A percentile compares a stretch with the other conserved stretches of the same genome.
phyloP scores from a whole-genome alignment of 1,140 invertebrate genomes.

The Drosophila sechellia region DNA sequence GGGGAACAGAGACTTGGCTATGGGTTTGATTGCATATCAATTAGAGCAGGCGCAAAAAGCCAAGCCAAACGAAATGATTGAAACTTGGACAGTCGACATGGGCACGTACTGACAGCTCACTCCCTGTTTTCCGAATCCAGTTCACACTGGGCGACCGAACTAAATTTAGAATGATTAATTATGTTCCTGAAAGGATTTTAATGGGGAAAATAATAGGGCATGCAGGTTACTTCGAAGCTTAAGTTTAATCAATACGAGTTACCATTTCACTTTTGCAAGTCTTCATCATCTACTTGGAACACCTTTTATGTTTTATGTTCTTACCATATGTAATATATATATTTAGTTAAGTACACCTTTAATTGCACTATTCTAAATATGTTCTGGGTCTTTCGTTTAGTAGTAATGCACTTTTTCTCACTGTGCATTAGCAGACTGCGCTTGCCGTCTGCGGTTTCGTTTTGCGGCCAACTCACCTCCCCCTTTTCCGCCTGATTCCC shows the following conservation, averaged over 20 bases:
- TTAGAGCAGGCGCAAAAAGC: constrained; percentile 81
- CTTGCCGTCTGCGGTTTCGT: constrained; percentile 68
- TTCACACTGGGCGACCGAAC: constrained; percentile 4
- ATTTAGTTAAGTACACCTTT: too few relatives aligned
- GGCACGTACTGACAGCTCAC: constrained; percentile 46
- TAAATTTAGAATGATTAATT: neutral
- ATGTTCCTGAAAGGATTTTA: neutral
- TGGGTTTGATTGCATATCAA: constrained; percentile 81
- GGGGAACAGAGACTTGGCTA: constrained; percentile 34
- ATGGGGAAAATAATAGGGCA: neutral
- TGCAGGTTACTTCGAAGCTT: neutral
- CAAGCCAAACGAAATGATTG: constrained; percentile 81
- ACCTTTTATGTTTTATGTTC: too few relatives aligned
- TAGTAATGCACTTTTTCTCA: neutral
- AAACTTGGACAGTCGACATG: constrained; percentile 71
- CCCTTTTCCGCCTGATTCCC: neutral
- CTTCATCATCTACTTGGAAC: too few relatives aligned
- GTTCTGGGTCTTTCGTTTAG: neutral
- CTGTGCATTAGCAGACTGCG: constrained; percentile 11
- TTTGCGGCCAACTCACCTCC: constrained; percentile 52
- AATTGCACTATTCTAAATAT: too few relatives aligned
- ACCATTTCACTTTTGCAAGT: too few relatives aligned
- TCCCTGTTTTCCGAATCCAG: neutral
- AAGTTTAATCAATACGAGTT: too few relatives aligned
- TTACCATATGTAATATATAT: too few relatives aligned